Conservation (phyloP, 2,113 vertebrate genomes). For the Naja naja region DNA sequence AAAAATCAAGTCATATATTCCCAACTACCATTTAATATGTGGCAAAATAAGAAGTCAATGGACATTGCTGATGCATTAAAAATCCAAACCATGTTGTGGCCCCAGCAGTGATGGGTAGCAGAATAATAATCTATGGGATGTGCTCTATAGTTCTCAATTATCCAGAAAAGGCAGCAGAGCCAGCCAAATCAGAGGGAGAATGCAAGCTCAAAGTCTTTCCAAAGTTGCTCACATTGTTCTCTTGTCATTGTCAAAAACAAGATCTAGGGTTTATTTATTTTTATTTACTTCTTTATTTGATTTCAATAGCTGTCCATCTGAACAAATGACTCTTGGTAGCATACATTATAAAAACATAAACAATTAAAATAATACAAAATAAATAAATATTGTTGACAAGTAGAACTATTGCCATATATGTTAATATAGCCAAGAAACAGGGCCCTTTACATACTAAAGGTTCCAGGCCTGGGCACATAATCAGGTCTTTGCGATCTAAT, state of each 20-base stretch:
- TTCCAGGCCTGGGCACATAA: neutral
- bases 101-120: neutral
- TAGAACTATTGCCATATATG: neutral
- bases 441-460: neutral
- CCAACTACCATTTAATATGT: neutral
- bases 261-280: neutral
- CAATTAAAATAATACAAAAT: neutral
- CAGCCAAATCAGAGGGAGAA: neutral
- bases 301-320: neutral
- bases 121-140: neutral
- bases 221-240: neutral
- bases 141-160: neutral
- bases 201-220: neutral
- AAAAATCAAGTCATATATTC: constrained; percentile 56
- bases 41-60: constrained; percentile 7
- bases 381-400: neutral
- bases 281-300: neutral
- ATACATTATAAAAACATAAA: neutral
- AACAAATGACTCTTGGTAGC: neutral
- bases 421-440: neutral
- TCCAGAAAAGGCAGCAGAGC: neutral
- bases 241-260: neutral
- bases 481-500: neutral
- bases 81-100: neutral
- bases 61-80: neutral